Evolutionary conservation across 2,888 invertebrate species (phyloP), one percentile per base, ranked within the genome.

Genomic region (Eupithecia tripunctaria): DNA sequence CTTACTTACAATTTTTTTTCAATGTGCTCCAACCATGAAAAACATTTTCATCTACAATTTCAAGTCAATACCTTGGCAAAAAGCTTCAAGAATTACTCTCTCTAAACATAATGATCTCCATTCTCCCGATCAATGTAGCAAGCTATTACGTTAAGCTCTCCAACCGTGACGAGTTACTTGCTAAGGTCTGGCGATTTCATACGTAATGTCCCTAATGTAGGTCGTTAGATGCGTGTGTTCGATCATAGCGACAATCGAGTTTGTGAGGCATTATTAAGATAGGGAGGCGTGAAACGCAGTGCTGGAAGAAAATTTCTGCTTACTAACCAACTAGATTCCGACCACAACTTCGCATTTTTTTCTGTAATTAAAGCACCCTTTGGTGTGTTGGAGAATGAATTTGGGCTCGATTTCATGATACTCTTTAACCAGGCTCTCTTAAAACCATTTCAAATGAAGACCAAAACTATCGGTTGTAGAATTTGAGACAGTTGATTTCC

Each of bases 181-280:
- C 67, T 72, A 68, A 68, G 71, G 75, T 75, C 70, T 70, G 73
- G 41, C 63, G 66, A 68, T 73, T 72, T 62, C 68, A 47, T 70
- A 68, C 71, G 62, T 71, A 71, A 75, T 73, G 72, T 64, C 47
- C 43, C 68, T 72, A 67, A 75, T 75, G 71, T 36, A 56, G 67
- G 51, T 63, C 73, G 59, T 76, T 72, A 76, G 68, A 67, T 67
- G 62, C 36, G 62, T 32, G 67, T 41, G 71, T 67, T 51, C 71
- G 62, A 67, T 71, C 62, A 67, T 27, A 62, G 27, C 27, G 38
- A 62, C 29, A 32, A 66, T 70, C 29, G 65, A 41, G 47, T 65
- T 65, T 64, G 25, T 18, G 60, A 29, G 18, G 4, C 8, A 18
- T 56, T 51, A 60, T 6, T 29, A 29, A 60, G 60, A 60, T 29